phyloP scores from a whole-genome alignment of 2,113 vertebrate genomes.

The Urocolius indicus region DNA sequence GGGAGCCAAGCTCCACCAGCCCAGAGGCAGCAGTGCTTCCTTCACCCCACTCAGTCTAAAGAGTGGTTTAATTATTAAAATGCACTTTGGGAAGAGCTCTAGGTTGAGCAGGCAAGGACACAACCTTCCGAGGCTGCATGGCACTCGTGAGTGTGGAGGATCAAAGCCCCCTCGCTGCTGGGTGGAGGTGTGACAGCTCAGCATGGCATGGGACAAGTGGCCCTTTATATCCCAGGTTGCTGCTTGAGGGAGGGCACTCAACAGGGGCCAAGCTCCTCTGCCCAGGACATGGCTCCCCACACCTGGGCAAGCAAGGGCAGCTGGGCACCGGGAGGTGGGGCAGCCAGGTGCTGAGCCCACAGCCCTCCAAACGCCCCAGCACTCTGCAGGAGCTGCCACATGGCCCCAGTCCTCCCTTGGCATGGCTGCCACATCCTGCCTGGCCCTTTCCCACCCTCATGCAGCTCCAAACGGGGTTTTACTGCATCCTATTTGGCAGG shows the following conservation, averaged over 20 bases:
- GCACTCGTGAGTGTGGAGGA: neutral
- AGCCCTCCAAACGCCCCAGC: fast-evolving
- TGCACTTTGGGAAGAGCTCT: neutral
- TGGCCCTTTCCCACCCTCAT: neutral
- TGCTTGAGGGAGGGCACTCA: fast-evolving
- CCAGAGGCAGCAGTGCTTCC: neutral
- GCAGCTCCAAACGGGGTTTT: neutral
- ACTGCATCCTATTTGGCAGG: slow-evolving; percentile 37
- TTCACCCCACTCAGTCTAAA: neutral
- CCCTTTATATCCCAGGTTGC: neutral
- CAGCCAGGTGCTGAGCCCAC: fast-evolving
- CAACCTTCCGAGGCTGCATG: neutral
- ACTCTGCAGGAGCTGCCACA: neutral
- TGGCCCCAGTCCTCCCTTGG: fast-evolving
- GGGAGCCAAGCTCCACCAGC: neutral
- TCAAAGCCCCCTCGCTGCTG: neutral
- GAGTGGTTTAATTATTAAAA: neutral
- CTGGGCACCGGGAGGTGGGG: fast-evolving
- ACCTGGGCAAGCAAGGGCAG: neutral
- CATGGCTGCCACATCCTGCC: neutral
- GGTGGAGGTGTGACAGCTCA: neutral
- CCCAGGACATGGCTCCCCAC: fast-evolving
- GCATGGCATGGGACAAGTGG: neutral
- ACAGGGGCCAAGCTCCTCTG: neutral
- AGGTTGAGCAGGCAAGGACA: neutral